A percentile compares a stretch with the other conserved stretches of the same genome.
These are phyloP conservation scores for Melinaea marsaeus DNA, from an alignment of 2,888 invertebrate genomes.

Conservation along the genomic window DNA sequence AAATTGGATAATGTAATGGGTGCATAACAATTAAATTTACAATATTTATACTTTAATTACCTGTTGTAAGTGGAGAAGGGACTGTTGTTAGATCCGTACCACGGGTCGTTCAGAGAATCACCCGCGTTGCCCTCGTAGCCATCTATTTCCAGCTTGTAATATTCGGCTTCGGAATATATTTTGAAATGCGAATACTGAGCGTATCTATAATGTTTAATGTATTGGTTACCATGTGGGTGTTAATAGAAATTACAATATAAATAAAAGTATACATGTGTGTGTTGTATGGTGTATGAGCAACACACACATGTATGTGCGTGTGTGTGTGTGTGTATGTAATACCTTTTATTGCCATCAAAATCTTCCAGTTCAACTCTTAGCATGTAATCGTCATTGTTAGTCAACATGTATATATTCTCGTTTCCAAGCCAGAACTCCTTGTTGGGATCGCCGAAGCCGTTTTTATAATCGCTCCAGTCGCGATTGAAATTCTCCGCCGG, in stretches of 20 bases:
- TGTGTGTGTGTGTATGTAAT: constrained; percentile 22
- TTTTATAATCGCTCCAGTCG: constrained; percentile 95
- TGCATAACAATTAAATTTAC: too few species aligned
- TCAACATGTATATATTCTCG: constrained; percentile 95
- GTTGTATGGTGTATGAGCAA: constrained; percentile 6
- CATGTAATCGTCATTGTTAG: constrained; percentile 93
- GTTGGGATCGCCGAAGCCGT: constrained; percentile 93
- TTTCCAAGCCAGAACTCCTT: constrained; percentile 96
- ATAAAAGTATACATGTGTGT: not conserved
- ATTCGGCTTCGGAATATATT: constrained; percentile 93
- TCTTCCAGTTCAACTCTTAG: constrained; percentile 92
- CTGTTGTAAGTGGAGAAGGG: constrained; percentile 95
- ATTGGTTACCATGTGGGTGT: not conserved
- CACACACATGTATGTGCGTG: not conserved
- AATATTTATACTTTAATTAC: constrained; percentile 55
- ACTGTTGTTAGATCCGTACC: constrained; percentile 96
- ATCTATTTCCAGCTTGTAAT: constrained; percentile 94
- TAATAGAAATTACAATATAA: not conserved
- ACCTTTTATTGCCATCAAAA: constrained; percentile 95
- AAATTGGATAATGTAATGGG: too few species aligned
- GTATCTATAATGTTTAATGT: constrained; percentile 75
- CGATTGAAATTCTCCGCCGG: constrained; percentile 94
- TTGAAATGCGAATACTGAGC: constrained; percentile 95
- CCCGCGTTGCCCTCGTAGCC: constrained; percentile 95
- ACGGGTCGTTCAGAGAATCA: constrained; percentile 94